phyloP scores from a whole-genome alignment of 1,140 invertebrate genomes.

The Odontomachus brunneus region DNA sequence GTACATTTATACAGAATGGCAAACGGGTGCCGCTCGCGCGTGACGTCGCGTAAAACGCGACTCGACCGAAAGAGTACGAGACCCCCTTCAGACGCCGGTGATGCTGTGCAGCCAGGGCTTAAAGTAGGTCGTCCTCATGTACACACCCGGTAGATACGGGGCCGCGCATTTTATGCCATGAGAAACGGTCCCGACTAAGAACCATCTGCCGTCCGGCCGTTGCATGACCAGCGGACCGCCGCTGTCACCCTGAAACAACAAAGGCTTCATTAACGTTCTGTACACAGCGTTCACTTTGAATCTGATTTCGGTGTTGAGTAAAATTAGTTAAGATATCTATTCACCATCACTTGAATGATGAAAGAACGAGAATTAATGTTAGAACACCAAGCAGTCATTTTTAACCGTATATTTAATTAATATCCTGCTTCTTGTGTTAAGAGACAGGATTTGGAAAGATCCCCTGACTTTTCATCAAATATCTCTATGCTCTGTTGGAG shows the following conservation, averaged over 20 bases:
- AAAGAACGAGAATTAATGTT: neutral
- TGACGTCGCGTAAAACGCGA: constrained; percentile 63
- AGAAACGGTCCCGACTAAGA: constrained; percentile 96
- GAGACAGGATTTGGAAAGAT: no score
- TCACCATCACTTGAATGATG: neutral
- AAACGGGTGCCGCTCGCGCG: constrained; percentile 65
- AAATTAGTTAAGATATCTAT: no score
- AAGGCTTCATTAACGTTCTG: constrained; percentile 13
- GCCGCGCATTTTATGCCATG: constrained; percentile 98
- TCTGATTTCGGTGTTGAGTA: neutral
- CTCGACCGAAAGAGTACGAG: no score
- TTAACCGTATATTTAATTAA: no score
- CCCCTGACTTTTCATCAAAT: no score
- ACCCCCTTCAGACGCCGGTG: constrained; percentile 89
- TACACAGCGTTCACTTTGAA: neutral
- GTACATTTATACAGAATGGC: constrained; percentile 85
- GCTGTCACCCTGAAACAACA: constrained; percentile 92
- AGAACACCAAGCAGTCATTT: no score
- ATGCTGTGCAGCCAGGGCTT: constrained; percentile 95
- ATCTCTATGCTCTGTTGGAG: no score
- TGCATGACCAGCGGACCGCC: constrained; percentile 96
- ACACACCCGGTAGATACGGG: constrained; percentile 95
- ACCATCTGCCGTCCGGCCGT: constrained; percentile 93
- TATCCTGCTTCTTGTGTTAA: no score
- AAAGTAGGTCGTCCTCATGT: constrained; percentile 96